Evolutionary conservation across 2,888 invertebrate species (phyloP).

Genomic region (Parelbella ahira): DNA sequence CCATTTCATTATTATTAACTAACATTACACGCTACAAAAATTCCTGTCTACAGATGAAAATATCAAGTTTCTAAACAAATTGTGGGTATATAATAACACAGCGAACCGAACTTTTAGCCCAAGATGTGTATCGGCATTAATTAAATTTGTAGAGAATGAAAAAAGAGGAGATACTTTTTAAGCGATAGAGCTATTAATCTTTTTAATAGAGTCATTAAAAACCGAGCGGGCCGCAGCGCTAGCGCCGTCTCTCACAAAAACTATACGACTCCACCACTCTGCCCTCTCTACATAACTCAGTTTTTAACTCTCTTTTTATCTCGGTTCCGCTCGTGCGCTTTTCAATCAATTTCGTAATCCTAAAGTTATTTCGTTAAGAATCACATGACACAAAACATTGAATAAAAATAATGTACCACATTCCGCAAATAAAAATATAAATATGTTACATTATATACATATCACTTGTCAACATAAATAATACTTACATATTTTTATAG

Average conservation of each 20-base stretch:
- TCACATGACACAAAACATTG: too few species aligned
- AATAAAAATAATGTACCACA: too few species aligned
- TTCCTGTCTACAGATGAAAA: constrained; percentile 27
- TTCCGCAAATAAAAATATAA: too few species aligned
- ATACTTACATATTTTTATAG: too few species aligned
- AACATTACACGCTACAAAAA: constrained; percentile 16
- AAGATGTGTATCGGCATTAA: constrained; percentile 66
- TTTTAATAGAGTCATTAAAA: constrained; percentile 78
- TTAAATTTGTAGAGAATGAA: constrained; percentile 72
- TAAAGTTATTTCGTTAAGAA: too few species aligned
- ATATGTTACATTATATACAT: too few species aligned
- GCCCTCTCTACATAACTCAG: constrained; percentile 11
- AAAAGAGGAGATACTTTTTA: constrained; percentile 61
- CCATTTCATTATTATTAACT: constrained; percentile 10
- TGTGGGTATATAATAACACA: constrained; percentile 26
- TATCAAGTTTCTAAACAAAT: constrained; percentile 37
- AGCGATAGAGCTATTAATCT: constrained; percentile 72
- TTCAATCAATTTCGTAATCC: too few species aligned
- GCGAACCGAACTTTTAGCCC: constrained; percentile 31
- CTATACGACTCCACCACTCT: constrained; percentile 21
- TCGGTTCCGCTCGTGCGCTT: constrained; percentile 8
- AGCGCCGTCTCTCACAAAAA: constrained; percentile 39
- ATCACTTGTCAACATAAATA: too few species aligned
- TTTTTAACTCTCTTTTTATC: constrained; percentile 12
- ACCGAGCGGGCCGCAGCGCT: constrained; percentile 57